phyloP scores from a whole-genome alignment of 2,113 vertebrate genomes.

The Uria lomvia region DNA sequence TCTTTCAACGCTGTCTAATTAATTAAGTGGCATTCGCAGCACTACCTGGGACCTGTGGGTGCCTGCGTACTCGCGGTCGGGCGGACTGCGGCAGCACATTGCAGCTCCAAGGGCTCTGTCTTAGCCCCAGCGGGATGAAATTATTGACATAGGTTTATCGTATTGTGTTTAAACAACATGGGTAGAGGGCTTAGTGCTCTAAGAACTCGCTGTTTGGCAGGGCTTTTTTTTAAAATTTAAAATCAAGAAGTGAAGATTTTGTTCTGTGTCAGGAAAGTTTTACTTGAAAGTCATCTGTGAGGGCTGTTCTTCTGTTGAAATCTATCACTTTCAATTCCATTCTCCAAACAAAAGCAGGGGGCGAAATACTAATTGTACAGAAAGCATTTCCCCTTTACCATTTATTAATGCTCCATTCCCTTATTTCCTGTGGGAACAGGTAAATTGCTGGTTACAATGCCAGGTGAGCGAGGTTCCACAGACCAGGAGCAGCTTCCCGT shows the following conservation, averaged over 20 bases:
- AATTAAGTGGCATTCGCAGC: neutral
- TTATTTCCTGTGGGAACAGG: neutral
- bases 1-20: neutral
- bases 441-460: neutral
- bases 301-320: neutral
- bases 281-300: neutral
- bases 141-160: neutral
- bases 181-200: neutral
- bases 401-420: neutral
- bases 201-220: neutral
- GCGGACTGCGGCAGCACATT: rapidly evolving
- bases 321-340: neutral
- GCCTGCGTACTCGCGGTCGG: rapidly evolving
- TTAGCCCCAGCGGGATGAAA: neutral
- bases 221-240: neutral
- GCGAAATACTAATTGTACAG: neutral
- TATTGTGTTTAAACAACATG: neutral
- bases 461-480: neutral
- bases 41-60: neutral
- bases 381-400: neutral
- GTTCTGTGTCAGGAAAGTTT: neutral
- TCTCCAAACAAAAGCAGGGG: neutral
- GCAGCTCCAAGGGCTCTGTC: neutral
- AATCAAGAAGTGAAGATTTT: neutral
- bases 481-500: neutral